Percentiles rank a stretch among this genome's conserved stretches.
Evolutionary conservation across 2,888 invertebrate species (phyloP).

Genomic region (Cerastoderma edule): DNA sequence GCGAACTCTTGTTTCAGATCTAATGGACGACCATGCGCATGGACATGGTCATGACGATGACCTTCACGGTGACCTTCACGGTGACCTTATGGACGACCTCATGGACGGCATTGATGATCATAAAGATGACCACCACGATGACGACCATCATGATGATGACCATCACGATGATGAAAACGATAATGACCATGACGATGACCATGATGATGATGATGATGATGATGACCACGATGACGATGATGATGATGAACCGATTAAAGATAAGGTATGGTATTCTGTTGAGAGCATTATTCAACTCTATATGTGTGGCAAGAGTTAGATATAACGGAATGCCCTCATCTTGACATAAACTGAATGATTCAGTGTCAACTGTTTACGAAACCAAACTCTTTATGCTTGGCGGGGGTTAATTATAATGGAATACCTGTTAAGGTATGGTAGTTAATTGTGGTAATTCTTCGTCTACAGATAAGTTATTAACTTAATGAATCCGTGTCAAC

Average conservation of each 20-base stretch:
- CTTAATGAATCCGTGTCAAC: too few relatives aligned
- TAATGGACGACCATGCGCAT: constrained; percentile 26
- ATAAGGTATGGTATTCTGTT: too few relatives aligned
- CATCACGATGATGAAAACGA: background rate
- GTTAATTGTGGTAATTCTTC: too few relatives aligned
- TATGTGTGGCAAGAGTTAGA: too few relatives aligned
- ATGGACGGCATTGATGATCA: constrained; percentile 30
- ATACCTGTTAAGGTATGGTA: too few relatives aligned
- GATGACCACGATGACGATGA: constrained; percentile 45
- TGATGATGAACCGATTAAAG: constrained; percentile 11
- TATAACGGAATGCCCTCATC: too few relatives aligned
- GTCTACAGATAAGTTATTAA: too few relatives aligned
- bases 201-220: constrained; percentile 24
- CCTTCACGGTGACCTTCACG: constrained; percentile 9
- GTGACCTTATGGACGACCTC: constrained; percentile 40
- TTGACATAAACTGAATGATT: too few relatives aligned
- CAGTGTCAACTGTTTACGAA: too few relatives aligned
- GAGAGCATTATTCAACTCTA: too few relatives aligned
- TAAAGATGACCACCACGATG: constrained; percentile 32
- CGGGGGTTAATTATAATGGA: too few relatives aligned
- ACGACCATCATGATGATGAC: constrained; percentile 39
- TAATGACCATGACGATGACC: constrained; percentile 27
- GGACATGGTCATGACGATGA: constrained; percentile 33
- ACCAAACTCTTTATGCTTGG: too few relatives aligned
- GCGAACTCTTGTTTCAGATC: constrained; percentile 20